Evolutionary conservation across 37 sponge, comb jelly and placozoan species (phyloP).

Genomic region (Corticium candelabrum): DNA sequence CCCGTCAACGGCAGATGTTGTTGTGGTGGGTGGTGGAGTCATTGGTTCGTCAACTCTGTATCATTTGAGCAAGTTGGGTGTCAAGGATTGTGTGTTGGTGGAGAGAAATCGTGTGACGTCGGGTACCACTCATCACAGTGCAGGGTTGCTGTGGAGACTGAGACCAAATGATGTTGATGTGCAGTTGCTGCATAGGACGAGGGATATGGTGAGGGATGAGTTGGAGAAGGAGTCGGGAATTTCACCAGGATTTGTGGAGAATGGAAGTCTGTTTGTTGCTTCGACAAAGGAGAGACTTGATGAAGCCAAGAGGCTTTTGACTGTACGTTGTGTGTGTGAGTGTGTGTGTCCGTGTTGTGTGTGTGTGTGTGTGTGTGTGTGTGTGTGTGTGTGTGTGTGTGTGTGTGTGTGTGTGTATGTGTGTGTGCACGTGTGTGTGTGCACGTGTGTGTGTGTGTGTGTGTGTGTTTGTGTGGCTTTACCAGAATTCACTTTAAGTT

Average conservation of each 20-base stretch:
- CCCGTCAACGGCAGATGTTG: slow-evolving; percentile 43
- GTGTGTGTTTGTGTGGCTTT: too few species aligned
- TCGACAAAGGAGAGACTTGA: slow-evolving; percentile 42
- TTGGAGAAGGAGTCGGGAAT: background rate
- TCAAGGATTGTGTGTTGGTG: slow-evolving; percentile 48
- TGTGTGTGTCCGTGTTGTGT: too few species aligned
- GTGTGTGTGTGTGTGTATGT: too few species aligned
- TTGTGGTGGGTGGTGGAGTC: slow-evolving; percentile 73
- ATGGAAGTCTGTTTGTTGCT: slow-evolving; percentile 58
- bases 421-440: too few species aligned
- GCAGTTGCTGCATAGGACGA: slow-evolving; percentile 7
- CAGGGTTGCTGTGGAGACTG: slow-evolving; percentile 51
- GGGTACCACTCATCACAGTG: slow-evolving; percentile 84
- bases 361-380: too few species aligned
- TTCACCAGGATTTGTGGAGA: slow-evolving; percentile 25
- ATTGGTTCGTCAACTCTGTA: slow-evolving; percentile 65
- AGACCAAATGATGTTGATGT: slow-evolving; percentile 21
- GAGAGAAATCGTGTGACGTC: slow-evolving; percentile 46
- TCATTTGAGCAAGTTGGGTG: slow-evolving; percentile 63
- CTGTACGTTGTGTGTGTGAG: slow-evolving; percentile 13
- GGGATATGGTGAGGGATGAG: slow-evolving; percentile 7
- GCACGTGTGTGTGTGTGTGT: too few species aligned
- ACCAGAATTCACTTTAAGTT: too few species aligned
- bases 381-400: too few species aligned
- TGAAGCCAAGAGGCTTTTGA: slow-evolving; percentile 31